Base-by-base conservation (phyloP, 2,113 vertebrate species). In the Motacilla tschutschensis region DNA sequence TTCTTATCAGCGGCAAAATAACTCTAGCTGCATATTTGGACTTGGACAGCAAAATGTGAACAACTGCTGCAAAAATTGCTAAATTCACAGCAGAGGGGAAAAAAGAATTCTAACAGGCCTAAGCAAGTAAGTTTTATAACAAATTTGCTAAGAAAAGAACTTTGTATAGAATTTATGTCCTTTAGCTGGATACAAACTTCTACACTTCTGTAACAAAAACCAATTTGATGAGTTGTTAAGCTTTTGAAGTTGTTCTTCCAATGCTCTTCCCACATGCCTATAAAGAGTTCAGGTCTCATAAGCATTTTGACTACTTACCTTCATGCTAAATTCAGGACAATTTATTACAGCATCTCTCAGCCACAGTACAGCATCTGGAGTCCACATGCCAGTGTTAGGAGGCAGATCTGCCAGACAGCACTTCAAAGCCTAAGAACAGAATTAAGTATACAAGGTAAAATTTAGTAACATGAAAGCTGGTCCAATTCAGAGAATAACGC, bases 321-420 rank as follows among this genome's bases (percentile, higher is more conserved):
- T 99, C 94, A 99, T 98, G 96, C 95, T 98, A 86, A 98, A 98
- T 85, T 97, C 96, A 7, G 96, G 89, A 88, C 96, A 95, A 67
- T 94, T 97, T 72, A 97, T 79, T 50, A 99, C 94, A 29, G 96
- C 94, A 79, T 98, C 96, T 95, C 98, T 98, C 58, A 99, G 87
- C 97, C 97, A 98, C 79, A 97, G 91, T 31, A 99, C 95, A 31
- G 98, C 97, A 84, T 99, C 97, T 59, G 97, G 97, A 60, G 97
- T 98, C 98, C 98, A 99, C 93, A 97, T 97, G 80, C 96, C 96
- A 87, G 96, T 95, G 74, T 97, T 96, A 43, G 96, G 95, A 12
- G 95, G 94, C 70, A 99, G 77, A 71, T 98, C 98, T 36, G 98
- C 98, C 55, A 99, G 97, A 36, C 96, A 97, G 95, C 98, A 99